Percentiles rank a stretch among this genome's conserved stretches.
phyloP scores from a whole-genome alignment of 1,140 invertebrate species.

The Octopus bimaculoides region DNA sequence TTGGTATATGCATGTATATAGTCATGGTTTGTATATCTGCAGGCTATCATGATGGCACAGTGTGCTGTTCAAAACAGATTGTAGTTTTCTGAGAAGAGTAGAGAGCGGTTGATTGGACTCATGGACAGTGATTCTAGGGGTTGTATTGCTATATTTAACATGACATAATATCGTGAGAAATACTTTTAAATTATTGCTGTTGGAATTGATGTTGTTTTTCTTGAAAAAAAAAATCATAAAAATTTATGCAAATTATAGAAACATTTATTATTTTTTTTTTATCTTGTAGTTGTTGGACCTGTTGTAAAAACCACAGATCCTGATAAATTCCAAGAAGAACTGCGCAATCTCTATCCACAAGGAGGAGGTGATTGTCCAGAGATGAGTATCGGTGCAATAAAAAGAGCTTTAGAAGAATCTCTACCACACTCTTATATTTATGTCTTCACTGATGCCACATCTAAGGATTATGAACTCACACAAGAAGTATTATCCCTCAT shows the following conservation, averaged over 20 bases:
- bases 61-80: too few species aligned
- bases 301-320: slow-evolving; percentile 65
- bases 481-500: slow-evolving; percentile 67
- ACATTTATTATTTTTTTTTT: slow-evolving; percentile 8
- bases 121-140: too few species aligned
- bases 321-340: slow-evolving; percentile 61
- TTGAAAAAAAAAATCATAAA: too few species aligned
- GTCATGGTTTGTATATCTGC: too few species aligned
- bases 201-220: too few species aligned
- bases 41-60: too few species aligned
- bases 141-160: too few species aligned
- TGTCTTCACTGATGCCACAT: slow-evolving; percentile 74
- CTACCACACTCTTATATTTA: slow-evolving; percentile 71
- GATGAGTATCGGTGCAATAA: slow-evolving; percentile 68
- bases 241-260: background rate
- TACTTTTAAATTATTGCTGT: too few species aligned
- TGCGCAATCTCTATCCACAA: slow-evolving; percentile 64
- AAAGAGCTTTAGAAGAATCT: slow-evolving; percentile 66
- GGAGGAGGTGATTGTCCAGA: slow-evolving; percentile 77
- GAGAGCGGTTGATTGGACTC: too few species aligned
- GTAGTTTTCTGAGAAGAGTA: too few species aligned
- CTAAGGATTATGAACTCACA: slow-evolving; percentile 67
- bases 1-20: too few species aligned
- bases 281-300: slow-evolving; percentile 64
- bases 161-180: too few species aligned